These are phyloP conservation scores for Pherbina coryleti DNA, from an alignment of 2,888 invertebrate species.

Conservation along the genomic window DNA sequence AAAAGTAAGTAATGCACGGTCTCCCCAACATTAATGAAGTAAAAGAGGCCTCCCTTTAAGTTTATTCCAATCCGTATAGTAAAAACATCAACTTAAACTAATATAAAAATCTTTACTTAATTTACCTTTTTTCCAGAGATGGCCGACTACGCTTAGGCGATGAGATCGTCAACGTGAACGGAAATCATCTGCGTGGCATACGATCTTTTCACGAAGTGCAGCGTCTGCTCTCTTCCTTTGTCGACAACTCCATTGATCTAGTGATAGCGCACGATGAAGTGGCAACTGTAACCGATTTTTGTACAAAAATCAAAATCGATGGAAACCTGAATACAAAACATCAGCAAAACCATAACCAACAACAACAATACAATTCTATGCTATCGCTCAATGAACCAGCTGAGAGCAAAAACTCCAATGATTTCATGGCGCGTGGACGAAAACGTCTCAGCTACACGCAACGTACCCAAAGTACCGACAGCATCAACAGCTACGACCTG, in stretches of 20 bases:
- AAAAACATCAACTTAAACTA: background rate
- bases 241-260: conserved; percentile 72
- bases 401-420: conserved; percentile 20
- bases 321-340: conserved; percentile 44
- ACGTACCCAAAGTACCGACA: conserved; percentile 65
- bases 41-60: background rate
- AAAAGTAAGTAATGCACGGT: conserved; percentile 65
- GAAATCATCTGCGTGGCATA: conserved; percentile 81
- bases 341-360: conserved; percentile 39
- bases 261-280: conserved; percentile 77
- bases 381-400: conserved; percentile 40
- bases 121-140: conserved; percentile 72
- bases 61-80: too few species aligned
- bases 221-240: conserved; percentile 69
- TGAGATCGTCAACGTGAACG: conserved; percentile 91
- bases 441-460: conserved; percentile 65
- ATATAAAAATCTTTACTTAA: too few species aligned
- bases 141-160: conserved; percentile 87
- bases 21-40: too few species aligned
- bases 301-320: conserved; percentile 67
- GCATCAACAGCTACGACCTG: conserved; percentile 60
- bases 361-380: conserved; percentile 47
- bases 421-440: conserved; percentile 51
- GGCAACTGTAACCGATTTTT: conserved; percentile 71
- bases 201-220: conserved; percentile 77